phyloP scores from a whole-genome alignment of 2,797 vertebrate genomes.

The Lagocephalus sceleratus region DNA sequence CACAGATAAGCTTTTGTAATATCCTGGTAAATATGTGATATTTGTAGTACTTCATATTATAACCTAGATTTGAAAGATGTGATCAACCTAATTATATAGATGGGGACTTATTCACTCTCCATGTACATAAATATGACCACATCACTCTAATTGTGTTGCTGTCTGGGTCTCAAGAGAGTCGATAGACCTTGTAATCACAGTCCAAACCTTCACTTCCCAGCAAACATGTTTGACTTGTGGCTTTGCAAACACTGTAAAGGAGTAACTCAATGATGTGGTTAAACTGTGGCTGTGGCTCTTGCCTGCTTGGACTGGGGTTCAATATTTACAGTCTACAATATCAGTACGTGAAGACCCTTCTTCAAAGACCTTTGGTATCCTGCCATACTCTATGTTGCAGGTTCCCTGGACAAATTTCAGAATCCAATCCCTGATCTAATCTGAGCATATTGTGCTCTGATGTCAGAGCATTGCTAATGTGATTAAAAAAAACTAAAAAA shows the following conservation, averaged over 20 bases:
- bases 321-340: constrained; percentile 9
- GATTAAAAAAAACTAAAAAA: constrained; percentile 7
- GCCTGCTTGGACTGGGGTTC: constrained; percentile 9
- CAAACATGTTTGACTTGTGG: constrained; percentile 25
- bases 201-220: constrained; percentile 34
- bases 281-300: constrained; percentile 31
- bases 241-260: constrained; percentile 38
- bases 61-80: too few relatives aligned
- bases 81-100: too few relatives aligned
- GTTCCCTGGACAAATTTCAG: not conserved
- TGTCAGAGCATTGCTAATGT: constrained; percentile 5
- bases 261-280: constrained; percentile 16
- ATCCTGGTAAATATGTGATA: too few relatives aligned
- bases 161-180: not conserved
- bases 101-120: too few relatives aligned
- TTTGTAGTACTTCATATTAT: too few relatives aligned
- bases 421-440: not conserved
- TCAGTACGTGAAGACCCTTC: too few relatives aligned
- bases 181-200: not conserved
- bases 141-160: not conserved
- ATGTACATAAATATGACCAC: too few relatives aligned
- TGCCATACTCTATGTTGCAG: too few relatives aligned
- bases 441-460: not conserved
- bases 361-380: not conserved
- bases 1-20: not conserved